Base-by-base conservation (phyloP, 2,797 vertebrate species). In the Lophotriccus pileatus region DNA sequence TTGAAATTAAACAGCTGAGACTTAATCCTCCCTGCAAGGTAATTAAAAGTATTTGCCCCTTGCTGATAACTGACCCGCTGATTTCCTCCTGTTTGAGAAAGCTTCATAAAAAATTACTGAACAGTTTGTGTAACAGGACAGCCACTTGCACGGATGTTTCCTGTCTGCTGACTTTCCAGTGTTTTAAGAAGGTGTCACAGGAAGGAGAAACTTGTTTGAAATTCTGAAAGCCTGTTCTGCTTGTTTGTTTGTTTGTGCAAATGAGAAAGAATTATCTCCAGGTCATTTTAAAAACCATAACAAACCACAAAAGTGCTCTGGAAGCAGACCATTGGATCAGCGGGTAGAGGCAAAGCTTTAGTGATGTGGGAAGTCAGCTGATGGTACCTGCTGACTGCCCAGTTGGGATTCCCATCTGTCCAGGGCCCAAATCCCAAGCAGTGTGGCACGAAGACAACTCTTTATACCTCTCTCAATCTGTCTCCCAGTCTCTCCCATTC, bases 31-130 rank as follows among this genome's bases (percentile, higher is more conserved):
- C 59, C 68, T 84, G 62, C 49, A 81, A 84, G 82, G 77, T 94
- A 89, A 96, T 95, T 96, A 91, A 94, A 94, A 95, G 79, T 66
- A 89, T 84, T 96, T 96, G 36, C 47, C 39, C 41, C 89, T 93
- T 83, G 72, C 85, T 96, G 93, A 86, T 92, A 95, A 72, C 9
- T 77, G 83, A 83, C 88, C 84, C 1, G 36, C 36, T 73, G 50
- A 62, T 77, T 75, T 78, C 52, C 41, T 92, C 34, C 18, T 41
- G n/a, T 55, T 94, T 84, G 60, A 92, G 84, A 88, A 79, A 84
- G 36, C n/a, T 81, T 83, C 55, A 85, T 83, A 13, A 92, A 82
- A 87, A 92, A 56, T 81, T 64, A 73, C 63, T 67, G 56, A 16
- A 24, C 32, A 78, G 19, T 74, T 95, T 63, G 41, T 78, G 66